Percentiles rank a stretch among this genome's conserved stretches.
phyloP scores from a whole-genome alignment of 2,797 vertebrate genomes.

The Poecilia velifera region DNA sequence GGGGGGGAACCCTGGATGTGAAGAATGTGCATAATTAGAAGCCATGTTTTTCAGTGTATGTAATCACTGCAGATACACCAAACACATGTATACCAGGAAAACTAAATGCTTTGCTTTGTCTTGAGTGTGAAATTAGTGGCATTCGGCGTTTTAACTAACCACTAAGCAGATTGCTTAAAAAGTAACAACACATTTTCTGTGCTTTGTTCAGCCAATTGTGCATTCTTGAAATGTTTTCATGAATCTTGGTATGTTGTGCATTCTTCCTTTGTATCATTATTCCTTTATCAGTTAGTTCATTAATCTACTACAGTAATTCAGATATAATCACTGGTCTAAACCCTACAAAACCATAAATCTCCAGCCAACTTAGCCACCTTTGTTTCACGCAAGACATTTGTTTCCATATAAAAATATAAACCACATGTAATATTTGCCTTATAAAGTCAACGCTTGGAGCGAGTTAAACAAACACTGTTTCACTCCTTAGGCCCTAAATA shows the following conservation, averaged over 20 bases:
- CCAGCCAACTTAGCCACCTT: slow-evolving; percentile 25
- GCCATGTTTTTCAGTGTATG: background rate
- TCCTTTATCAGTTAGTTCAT: slow-evolving; percentile 29
- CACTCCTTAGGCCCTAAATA: slow-evolving; percentile 23
- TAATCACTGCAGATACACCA: background rate
- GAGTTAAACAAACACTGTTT: slow-evolving; percentile 48
- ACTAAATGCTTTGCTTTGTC: background rate
- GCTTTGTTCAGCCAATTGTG: background rate
- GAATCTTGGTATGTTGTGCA: background rate
- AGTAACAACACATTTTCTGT: background rate
- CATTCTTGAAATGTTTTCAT: background rate
- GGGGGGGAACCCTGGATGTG: too few relatives aligned
- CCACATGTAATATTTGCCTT: slow-evolving; percentile 61
- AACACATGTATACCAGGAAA: background rate
- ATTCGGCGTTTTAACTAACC: background rate
- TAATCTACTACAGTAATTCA: slow-evolving; percentile 13
- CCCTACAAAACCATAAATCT: slow-evolving; percentile 31
- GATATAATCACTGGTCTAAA: slow-evolving; percentile 28
- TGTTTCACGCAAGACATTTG: slow-evolving; percentile 47
- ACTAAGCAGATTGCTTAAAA: background rate
- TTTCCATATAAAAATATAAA: slow-evolving; percentile 68
- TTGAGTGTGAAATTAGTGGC: background rate
- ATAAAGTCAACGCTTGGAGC: slow-evolving; percentile 56
- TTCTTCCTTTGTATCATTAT: slow-evolving; percentile 31
- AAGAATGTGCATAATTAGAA: too few relatives aligned